A percentile compares a stretch with the other conserved stretches of the same genome.
These are phyloP conservation scores for Metopolophium dirhodum DNA, from an alignment of 1,140 invertebrate species.

Conservation along the genomic window DNA sequence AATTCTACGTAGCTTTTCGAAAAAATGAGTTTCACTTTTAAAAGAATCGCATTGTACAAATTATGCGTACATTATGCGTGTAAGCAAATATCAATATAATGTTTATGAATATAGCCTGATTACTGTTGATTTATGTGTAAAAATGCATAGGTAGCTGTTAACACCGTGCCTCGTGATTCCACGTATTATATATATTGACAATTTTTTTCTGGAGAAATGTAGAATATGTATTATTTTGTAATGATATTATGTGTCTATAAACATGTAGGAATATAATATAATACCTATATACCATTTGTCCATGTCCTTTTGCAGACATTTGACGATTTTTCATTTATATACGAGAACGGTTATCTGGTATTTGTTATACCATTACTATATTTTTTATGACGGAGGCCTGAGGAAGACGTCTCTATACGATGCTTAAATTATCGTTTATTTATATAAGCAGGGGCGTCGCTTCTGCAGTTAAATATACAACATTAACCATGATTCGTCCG, in stretches of 20 bases:
- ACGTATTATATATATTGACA: neutral
- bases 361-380: neutral
- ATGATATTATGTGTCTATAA: neutral
- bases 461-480: neutral
- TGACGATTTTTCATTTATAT: neutral
- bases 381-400: neutral
- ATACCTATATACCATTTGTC: neutral
- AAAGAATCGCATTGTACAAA: neutral
- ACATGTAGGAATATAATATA: neutral
- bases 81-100: neutral
- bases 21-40: neutral
- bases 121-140: neutral
- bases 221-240: neutral
- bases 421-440: conserved; percentile 20
- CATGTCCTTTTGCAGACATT: neutral
- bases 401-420: neutral
- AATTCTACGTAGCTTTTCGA: neutral
- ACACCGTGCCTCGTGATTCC: neutral
- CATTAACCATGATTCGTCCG: neutral
- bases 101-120: neutral
- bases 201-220: neutral
- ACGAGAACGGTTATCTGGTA: no score
- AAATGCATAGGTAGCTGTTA: neutral
- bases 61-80: neutral
- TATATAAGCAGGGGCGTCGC: neutral